phyloP scores from a whole-genome alignment of 2,888 invertebrate species.

The Hypsopygia costalis region DNA sequence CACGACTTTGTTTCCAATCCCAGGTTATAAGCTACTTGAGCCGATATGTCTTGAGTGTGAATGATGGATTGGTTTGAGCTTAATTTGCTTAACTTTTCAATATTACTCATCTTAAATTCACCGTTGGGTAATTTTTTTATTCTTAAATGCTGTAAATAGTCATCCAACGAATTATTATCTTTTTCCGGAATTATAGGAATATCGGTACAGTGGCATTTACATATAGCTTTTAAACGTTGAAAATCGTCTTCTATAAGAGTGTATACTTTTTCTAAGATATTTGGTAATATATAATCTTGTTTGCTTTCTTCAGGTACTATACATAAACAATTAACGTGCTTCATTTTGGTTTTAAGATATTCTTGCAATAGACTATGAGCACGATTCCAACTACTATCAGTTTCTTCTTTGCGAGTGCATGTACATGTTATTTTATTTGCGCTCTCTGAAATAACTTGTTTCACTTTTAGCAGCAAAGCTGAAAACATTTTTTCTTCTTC shows the following conservation, averaged over 20 bases:
- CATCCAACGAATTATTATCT: background rate
- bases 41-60: conserved; percentile 28
- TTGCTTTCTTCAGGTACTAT: conserved; percentile 28
- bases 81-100: conserved; percentile 14
- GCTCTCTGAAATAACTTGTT: conserved; percentile 50
- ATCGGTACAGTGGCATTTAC: conserved; percentile 29
- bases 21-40: conserved; percentile 33
- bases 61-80: conserved; percentile 23
- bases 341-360: conserved; percentile 66
- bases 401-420: conserved; percentile 28
- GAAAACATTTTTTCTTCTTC: conserved; percentile 51
- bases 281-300: conserved; percentile 33
- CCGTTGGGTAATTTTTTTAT: background rate
- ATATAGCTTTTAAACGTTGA: conserved; percentile 49
- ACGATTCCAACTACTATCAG: conserved; percentile 57
- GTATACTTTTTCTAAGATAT: conserved; percentile 51
- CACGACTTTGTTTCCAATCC: conserved; percentile 40
- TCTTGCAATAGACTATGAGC: conserved; percentile 63
- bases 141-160: too few species aligned
- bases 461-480: conserved; percentile 49
- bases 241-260: conserved; percentile 64
- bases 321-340: conserved; percentile 54
- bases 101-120: background rate
- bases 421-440: conserved; percentile 43
- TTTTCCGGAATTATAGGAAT: conserved; percentile 16